Percentiles rank a stretch among this genome's conserved stretches.
phyloP scores from a whole-genome alignment of 2,797 vertebrate genomes.

The Myoxocephalus aenaeus region DNA sequence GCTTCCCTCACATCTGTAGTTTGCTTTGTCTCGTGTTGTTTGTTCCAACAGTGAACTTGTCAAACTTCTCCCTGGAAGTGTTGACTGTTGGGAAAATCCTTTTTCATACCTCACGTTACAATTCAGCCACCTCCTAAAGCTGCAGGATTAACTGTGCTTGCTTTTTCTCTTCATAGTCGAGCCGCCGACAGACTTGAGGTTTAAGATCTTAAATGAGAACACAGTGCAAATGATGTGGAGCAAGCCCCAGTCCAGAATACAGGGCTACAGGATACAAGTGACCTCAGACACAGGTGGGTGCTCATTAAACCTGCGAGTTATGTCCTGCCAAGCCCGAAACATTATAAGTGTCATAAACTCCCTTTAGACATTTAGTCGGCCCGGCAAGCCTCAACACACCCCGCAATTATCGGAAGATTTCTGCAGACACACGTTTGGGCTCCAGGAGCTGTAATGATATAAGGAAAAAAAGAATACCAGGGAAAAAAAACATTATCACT shows the following conservation, averaged over 20 bases:
- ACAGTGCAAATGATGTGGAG: conserved; percentile 96
- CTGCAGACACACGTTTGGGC: conserved; percentile 39
- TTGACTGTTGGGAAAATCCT: conserved; percentile 91
- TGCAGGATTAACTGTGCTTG: conserved; percentile 61
- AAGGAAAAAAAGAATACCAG: neutral
- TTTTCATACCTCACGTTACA: conserved; percentile 71
- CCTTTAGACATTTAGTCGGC: conserved; percentile 22
- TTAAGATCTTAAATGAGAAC: conserved; percentile 96
- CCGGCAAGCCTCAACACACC: conserved; percentile 46
- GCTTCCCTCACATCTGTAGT: conserved; percentile 76
- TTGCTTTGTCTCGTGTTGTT: conserved; percentile 78
- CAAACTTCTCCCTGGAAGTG: conserved; percentile 78
- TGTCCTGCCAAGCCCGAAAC: conserved; percentile 42
- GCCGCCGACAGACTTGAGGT: conserved; percentile 93
- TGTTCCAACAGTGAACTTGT: conserved; percentile 89
- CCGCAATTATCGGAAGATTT: conserved; percentile 45
- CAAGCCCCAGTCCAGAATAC: conserved; percentile 85
- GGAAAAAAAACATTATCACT: conserved; percentile 48
- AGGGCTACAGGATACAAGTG: conserved; percentile 93
- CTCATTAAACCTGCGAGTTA: conserved; percentile 38
- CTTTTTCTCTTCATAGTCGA: conserved; percentile 88
- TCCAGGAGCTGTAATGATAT: conserved; percentile 29
- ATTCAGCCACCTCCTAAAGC: conserved; percentile 50
- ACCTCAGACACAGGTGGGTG: conserved; percentile 90
- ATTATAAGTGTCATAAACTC: conserved; percentile 48